Percentiles rank a stretch among this genome's conserved stretches.
Conservation (phyloP, 2,113 vertebrate species). For the Orientallactaga bullata region DNA sequence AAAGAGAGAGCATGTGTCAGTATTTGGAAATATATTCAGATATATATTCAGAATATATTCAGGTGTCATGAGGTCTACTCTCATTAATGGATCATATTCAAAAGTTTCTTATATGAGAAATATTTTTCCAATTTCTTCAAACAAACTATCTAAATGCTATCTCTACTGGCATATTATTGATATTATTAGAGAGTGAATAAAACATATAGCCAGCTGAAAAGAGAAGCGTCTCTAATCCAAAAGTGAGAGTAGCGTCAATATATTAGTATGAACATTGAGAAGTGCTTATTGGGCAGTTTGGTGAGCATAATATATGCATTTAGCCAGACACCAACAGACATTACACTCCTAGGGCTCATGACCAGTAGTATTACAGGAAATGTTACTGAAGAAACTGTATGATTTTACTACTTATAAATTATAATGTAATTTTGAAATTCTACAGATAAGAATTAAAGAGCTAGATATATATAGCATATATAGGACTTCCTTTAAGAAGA, state of each 20-base stretch:
- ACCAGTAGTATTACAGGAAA: not conserved
- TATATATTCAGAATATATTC: not conserved
- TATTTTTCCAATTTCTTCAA: not conserved
- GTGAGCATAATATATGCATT: too few relatives aligned
- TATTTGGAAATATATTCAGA: not conserved
- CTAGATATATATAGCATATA: not conserved
- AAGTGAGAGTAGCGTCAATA: too few relatives aligned
- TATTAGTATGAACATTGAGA: too few relatives aligned
- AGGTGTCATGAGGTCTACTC: not conserved
- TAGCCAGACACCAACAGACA: too few relatives aligned
- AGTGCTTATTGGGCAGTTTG: too few relatives aligned
- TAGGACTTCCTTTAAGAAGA: not conserved
- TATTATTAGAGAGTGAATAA: not conserved
- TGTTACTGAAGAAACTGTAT: too few relatives aligned
- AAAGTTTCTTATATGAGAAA: not conserved
- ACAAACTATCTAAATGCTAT: not conserved
- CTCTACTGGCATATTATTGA: not conserved
- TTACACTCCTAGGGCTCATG: too few relatives aligned
- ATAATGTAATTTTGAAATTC: conserved; percentile 1
- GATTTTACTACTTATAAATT: not conserved
- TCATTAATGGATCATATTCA: not conserved
- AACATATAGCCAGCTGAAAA: not conserved
- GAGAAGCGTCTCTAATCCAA: too few relatives aligned
- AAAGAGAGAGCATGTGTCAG: not conserved
- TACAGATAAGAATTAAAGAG: not conserved